A percentile compares a stretch with the other conserved stretches of the same genome.
phyloP scores from a whole-genome alignment of 2,113 vertebrate genomes.

The Myotis lucifugus region DNA sequence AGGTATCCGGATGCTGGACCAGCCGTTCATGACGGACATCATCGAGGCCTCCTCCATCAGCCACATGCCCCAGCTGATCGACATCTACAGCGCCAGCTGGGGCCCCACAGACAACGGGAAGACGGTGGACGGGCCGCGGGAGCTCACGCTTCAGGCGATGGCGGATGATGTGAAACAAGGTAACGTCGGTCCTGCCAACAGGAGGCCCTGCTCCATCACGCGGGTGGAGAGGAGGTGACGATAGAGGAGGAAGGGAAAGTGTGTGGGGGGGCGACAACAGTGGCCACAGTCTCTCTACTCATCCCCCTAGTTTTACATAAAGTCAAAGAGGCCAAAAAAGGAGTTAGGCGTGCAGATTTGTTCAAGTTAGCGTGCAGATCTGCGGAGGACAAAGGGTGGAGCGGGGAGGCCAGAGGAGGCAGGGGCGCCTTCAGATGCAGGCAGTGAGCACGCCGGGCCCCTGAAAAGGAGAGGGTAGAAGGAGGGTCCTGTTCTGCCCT shows the following conservation, averaged over 20 bases:
- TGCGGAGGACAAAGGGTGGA: too few species aligned
- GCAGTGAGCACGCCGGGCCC: fast-evolving
- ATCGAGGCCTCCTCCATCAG: constrained; percentile 99
- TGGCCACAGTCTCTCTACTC: too few species aligned
- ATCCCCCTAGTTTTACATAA: too few species aligned
- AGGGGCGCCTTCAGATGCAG: neutral
- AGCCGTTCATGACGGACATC: constrained; percentile 99
- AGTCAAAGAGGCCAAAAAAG: too few species aligned
- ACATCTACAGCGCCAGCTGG: constrained; percentile 99
- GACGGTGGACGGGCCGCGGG: constrained; percentile 98
- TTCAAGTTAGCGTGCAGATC: too few species aligned
- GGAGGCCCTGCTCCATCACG: fast-evolving
- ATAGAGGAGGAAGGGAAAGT: neutral
- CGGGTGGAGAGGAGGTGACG: neutral
- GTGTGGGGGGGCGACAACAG: too few species aligned
- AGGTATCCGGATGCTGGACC: constrained; percentile 99
- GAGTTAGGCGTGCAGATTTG: neutral
- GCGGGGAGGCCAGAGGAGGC: fast-evolving
- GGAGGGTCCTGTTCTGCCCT: neutral
- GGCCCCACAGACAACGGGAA: constrained; percentile 98
- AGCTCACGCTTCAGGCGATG: constrained; percentile 98
- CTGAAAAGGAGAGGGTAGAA: neutral
- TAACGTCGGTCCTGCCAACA: constrained; percentile 68
- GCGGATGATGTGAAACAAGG: constrained; percentile 99
- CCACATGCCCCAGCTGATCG: constrained; percentile 98